A percentile compares a stretch with the other conserved stretches of the same genome.
Evolutionary conservation across 2,888 invertebrate species (phyloP).

Genomic region (Campoplex nolae): DNA sequence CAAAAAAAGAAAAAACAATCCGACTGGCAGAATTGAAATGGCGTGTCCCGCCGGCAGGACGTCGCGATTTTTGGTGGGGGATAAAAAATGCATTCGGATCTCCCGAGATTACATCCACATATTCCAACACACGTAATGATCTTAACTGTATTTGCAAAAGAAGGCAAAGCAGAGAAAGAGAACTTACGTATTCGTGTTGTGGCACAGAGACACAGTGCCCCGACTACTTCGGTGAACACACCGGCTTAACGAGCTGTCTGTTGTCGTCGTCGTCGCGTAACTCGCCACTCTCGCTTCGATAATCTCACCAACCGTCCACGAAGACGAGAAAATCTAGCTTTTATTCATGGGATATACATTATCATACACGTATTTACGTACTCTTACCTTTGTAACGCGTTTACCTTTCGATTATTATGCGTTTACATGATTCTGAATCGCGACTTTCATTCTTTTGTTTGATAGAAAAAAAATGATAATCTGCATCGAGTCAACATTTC

Average conservation of each 20-base stretch:
- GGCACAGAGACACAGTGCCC: conserved; percentile 69
- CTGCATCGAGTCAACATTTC: neutral
- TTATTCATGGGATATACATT: conserved; percentile 2
- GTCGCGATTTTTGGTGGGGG: conserved; percentile 24
- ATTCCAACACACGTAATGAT: conserved; percentile 26
- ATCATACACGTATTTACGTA: neutral
- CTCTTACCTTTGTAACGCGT: neutral
- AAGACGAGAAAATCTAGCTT: conserved; percentile 36
- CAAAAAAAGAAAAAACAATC: conserved; percentile 67
- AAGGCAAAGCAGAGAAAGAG: conserved; percentile 26
- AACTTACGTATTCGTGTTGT: conserved; percentile 58
- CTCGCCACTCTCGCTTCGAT: conserved; percentile 73
- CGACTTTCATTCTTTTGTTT: neutral
- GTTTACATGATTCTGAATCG: neutral
- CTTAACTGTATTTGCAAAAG: conserved; percentile 24
- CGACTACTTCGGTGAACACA: conserved; percentile 59
- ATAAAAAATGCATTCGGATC: conserved; percentile 68
- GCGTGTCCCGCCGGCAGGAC: conserved; percentile 63
- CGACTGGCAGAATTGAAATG: conserved; percentile 77
- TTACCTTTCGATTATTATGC: neutral
- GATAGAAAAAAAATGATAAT: neutral
- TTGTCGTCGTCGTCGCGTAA: conserved; percentile 67
- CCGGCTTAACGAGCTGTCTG: conserved; percentile 74
- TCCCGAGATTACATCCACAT: conserved; percentile 43
- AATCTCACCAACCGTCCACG: conserved; percentile 62